Conservation (phyloP, 2,888 invertebrate genomes). For the Cylindroiulus punctatus region DNA sequence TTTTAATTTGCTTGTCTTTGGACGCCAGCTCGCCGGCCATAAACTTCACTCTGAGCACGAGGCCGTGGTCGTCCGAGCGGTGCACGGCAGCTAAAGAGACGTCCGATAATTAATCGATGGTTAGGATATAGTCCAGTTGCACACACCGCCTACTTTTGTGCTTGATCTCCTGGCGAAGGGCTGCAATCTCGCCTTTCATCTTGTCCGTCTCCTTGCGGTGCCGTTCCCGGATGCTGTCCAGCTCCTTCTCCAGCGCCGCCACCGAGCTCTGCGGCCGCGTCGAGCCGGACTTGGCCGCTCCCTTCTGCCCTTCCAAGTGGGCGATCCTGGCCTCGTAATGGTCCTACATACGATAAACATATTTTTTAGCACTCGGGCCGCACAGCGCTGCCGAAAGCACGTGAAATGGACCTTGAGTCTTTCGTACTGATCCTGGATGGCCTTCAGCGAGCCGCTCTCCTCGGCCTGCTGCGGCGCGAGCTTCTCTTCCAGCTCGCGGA, state of each 20-base stretch:
- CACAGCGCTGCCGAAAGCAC: no score
- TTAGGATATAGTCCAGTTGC: background rate
- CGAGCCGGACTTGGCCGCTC: background rate
- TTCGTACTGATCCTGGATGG: background rate
- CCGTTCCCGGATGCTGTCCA: conserved; percentile 40
- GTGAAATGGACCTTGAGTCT: conserved; percentile 2
- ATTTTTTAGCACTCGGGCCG: background rate
- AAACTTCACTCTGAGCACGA: background rate
- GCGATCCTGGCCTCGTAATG: conserved; percentile 37
- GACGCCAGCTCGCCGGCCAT: background rate
- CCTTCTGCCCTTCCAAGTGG: conserved; percentile 7
- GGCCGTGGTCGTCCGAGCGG: background rate
- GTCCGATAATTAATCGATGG: no score
- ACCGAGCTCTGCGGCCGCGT: conserved; percentile 40
- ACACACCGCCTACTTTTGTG: background rate
- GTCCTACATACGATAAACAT: background rate
- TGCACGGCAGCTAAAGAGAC: background rate
- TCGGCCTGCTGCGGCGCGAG: background rate
- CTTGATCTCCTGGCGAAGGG: background rate
- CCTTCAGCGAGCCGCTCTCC: background rate
- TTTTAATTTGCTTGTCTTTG: conserved; percentile 46
- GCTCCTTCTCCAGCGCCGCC: conserved; percentile 50
- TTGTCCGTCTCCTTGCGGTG: conserved; percentile 50
- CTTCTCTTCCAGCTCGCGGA: conserved; percentile 51
- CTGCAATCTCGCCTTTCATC: conserved; percentile 20